phyloP scores from a whole-genome alignment of 2,113 vertebrate genomes.

The Phasianus colchicus region DNA sequence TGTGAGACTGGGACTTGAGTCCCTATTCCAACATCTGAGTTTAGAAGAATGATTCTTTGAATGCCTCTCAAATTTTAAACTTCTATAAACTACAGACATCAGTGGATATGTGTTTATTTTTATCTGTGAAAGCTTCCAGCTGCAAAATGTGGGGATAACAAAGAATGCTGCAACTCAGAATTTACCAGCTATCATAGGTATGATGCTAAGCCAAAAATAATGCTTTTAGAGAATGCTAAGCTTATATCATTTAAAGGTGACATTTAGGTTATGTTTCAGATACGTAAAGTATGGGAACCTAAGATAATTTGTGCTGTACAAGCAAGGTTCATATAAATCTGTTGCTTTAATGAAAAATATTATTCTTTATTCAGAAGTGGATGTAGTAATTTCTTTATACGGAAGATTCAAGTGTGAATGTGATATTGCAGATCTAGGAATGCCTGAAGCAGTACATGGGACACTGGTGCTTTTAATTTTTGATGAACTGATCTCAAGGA shows the following conservation, averaged over 20 bases:
- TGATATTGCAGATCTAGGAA: background rate
- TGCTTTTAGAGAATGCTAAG: background rate
- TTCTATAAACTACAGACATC: background rate
- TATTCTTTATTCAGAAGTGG: background rate
- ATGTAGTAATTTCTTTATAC: too few species aligned
- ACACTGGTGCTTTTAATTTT: constrained; percentile 37
- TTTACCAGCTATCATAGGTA: background rate
- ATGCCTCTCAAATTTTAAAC: background rate
- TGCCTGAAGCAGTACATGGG: constrained; percentile 27
- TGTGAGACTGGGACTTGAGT: background rate
- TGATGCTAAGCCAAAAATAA: background rate
- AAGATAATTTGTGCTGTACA: background rate
- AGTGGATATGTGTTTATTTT: background rate
- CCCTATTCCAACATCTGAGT: background rate
- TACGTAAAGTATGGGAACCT: background rate
- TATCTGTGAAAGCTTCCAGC: background rate
- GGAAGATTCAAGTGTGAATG: background rate
- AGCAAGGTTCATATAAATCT: background rate
- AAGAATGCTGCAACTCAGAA: background rate
- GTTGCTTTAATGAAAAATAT: background rate
- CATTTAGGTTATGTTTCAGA: background rate
- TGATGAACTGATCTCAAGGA: constrained; percentile 18
- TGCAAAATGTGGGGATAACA: background rate
- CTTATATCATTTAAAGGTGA: background rate
- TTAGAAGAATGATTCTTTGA: background rate